Evolutionary conservation across 2,113 vertebrate species (phyloP), one percentile per base, ranked within the genome.

Genomic region (Daphoenositta chrysoptera): DNA sequence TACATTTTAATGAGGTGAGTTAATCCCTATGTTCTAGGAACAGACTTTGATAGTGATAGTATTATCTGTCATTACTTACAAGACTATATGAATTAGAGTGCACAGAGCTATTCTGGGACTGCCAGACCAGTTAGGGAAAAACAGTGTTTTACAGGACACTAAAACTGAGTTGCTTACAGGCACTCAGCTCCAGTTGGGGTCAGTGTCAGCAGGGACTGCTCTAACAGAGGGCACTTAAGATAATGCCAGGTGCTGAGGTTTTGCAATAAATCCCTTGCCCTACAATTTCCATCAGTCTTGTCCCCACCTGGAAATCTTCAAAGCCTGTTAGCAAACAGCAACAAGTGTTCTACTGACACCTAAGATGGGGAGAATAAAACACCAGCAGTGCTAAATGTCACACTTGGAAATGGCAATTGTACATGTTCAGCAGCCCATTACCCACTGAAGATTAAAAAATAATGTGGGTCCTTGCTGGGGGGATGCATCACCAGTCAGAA

Each of bases 1-100:
- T 71, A 61, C 66, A 39, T 72, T 88, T 95, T 83, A 90, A 94
- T 91, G 90, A 97, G 83, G 44, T 82, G 86, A 95, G 45, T 91
- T 90, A 94, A 92, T 93, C 70, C 33, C 70, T 80, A 1, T 60
- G 71, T 92, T 94, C 70, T 80, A 83, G 68, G 64, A 89, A 75
- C 54, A 93, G 65, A 83, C 83, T 73, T 91, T 88, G 96, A 69
- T 71, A 81, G 68, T 88, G 96, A 69, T 71, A 81, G 68, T 44
- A 33, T 91, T 91, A 80, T 90, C 83, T 91, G 80, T 58, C 88
- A 26, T 79, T 83, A 28, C 35, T 73, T 58, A 75, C 70, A 44
- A 11, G 68, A 50, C 39, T 73, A 56, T 42, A 48, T 85, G 70
- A 65, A 45, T 58, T 70, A 27, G 51, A 66, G 40, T 14, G n/a